These are phyloP conservation scores for Brachyhypopomus gauderio DNA, from an alignment of 2,113 vertebrate species.

Conservation along the genomic window DNA sequence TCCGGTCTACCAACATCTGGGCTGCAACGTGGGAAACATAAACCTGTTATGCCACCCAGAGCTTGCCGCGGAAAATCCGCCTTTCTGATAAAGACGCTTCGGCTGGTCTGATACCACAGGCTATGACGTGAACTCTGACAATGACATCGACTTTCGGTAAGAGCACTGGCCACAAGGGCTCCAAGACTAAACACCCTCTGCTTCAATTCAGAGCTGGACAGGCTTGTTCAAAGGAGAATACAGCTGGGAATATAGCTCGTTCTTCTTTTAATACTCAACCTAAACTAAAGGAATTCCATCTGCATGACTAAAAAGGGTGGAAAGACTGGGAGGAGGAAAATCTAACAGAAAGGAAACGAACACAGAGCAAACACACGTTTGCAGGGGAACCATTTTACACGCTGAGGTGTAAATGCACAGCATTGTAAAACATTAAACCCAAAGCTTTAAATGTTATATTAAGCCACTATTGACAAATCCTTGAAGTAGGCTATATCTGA, in stretches of 20 bases:
- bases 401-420: background rate
- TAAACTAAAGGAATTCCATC: conserved; percentile 23
- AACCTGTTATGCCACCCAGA: background rate
- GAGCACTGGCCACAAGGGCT: background rate
- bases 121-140: background rate
- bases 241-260: background rate
- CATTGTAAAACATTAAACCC: background rate
- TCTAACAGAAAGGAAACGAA: background rate
- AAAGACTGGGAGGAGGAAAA: background rate
- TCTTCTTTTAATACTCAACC: background rate
- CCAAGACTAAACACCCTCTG: background rate
- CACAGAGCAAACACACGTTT: background rate
- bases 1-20: background rate
- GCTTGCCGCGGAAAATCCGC: background rate
- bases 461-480: too few species aligned
- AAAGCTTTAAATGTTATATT: too few species aligned
- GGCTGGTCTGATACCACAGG: background rate
- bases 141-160: background rate
- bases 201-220: background rate
- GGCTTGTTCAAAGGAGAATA: background rate
- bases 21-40: background rate
- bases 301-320: conserved; percentile 3
- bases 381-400: too few species aligned
- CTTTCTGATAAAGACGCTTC: background rate
- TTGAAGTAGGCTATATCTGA: too few species aligned